Evolutionary conservation across 2,888 invertebrate genomes (phyloP), one percentile per base, ranked within the genome.

Genomic region (Pycnomerus fuliginosus): DNA sequence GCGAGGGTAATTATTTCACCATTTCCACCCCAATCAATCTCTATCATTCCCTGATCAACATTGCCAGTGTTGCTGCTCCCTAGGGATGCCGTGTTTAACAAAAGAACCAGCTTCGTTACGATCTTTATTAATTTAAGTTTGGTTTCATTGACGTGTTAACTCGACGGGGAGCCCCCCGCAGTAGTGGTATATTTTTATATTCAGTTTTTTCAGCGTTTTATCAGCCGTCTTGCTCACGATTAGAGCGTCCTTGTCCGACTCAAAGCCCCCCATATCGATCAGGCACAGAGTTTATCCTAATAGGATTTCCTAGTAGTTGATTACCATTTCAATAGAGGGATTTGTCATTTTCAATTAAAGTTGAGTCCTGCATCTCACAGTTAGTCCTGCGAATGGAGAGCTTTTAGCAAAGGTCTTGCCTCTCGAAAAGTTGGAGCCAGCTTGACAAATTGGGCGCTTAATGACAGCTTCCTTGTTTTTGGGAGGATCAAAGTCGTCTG

Each of bases 281-380:
- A 69, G 65, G 57, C 62, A 60, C 67, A 65, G 71, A 72, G 72
- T 73, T 72, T 71, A 73, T 73, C 72, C 72, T 73, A 73, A 73
- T 73, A 73, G 73, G 73, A 73, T 73, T 73, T 70, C 72, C 69
- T 73, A 73, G 73, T 73, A 73, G 72, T 73, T 73, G 72, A 73
- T 73, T 73, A 73, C 73, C 73, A 73, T 73, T 73, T 73, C 71
- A 73, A 73, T 73, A 71, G 72, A 71, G 71, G 73, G 73, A 73
- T 73, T 73, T 73, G 72, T 73, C 72, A 72, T 72, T 73, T 73
- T 72, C 73, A 73, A 73, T 73, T 73, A 73, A 73, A 73, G 73
- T 73, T 73, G 72, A 72, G 73, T 72, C 70, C 69, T 68, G 68
- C 65, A 67, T 69, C 69, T 67, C 68, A 61, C 66, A 65, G 60